Evolutionary conservation across 2,888 invertebrate genomes (phyloP).

Genomic region (Mythimna loreyi): DNA sequence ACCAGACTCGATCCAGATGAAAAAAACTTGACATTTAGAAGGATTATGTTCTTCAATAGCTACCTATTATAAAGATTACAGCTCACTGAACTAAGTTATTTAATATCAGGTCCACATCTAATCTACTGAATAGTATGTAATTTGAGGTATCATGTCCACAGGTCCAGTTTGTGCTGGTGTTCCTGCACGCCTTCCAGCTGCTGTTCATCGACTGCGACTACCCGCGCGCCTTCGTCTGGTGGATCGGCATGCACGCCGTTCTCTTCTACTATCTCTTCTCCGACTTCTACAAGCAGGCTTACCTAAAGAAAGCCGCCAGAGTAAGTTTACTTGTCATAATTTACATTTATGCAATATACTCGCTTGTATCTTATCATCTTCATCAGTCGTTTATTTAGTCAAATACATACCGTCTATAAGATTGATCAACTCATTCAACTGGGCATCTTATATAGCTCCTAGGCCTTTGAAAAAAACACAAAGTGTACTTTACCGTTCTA

Average conservation of each 20-base stretch:
- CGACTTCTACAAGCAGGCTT: conserved; percentile 96
- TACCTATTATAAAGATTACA: no score
- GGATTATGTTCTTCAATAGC: no score
- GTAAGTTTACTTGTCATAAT: conserved; percentile 57
- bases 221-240: conserved; percentile 96
- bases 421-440: not conserved
- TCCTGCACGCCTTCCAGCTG: conserved; percentile 97
- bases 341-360: not conserved
- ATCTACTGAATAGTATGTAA: not conserved
- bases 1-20: not conserved
- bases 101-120: not conserved
- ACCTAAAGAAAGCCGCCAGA: conserved; percentile 87
- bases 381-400: not conserved
- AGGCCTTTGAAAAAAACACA: not conserved
- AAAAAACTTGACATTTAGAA: not conserved
- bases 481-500: conserved; percentile 24
- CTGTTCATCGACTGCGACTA: conserved; percentile 97
- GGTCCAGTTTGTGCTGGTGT: conserved; percentile 97
- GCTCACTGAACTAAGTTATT: no score
- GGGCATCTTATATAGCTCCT: not conserved
- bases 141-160: conserved; percentile 69
- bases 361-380: not conserved
- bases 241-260: conserved; percentile 97
- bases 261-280: conserved; percentile 98
- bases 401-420: no score